These are phyloP conservation scores for Drosophila algonquin DNA, from an alignment of 2,888 invertebrate species.

Conservation along the genomic window DNA sequence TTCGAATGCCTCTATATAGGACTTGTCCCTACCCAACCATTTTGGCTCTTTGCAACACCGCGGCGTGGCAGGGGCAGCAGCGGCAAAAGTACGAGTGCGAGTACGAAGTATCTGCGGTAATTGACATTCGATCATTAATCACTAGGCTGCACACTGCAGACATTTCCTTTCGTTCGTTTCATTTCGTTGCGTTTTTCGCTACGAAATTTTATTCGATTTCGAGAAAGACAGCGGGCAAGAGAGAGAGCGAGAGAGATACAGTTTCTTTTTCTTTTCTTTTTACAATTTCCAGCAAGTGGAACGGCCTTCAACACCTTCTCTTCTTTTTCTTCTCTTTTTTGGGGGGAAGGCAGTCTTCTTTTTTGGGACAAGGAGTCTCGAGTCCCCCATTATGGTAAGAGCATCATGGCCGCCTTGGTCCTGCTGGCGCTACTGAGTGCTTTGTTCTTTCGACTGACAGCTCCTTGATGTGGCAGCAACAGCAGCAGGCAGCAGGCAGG, in stretches of 20 bases:
- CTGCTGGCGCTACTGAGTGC: conserved; percentile 63
- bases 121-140: conserved; percentile 84
- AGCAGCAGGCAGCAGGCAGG: conserved; percentile 20
- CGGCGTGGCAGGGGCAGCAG: conserved; percentile 6
- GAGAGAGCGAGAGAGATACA: conserved; percentile 16
- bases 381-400: conserved; percentile 8
- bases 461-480: conserved; percentile 57
- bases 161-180: conserved; percentile 80
- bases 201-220: conserved; percentile 29
- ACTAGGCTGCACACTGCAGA: conserved; percentile 83
- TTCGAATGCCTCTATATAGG: conserved; percentile 5
- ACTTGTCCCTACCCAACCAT: conserved; percentile 3
- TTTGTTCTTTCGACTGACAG: conserved; percentile 72
- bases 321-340: background rate
- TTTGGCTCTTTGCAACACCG: conserved; percentile 21
- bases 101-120: conserved; percentile 78
- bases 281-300: conserved; percentile 49
- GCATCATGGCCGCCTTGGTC: conserved; percentile 50
- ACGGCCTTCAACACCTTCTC: conserved; percentile 72
- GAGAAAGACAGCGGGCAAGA: background rate
- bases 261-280: conserved; percentile 7
- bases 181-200: conserved; percentile 47
- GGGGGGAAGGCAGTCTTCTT: background rate
- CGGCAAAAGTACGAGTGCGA: conserved; percentile 5
- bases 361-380: background rate